Conservation (phyloP, 2,888 invertebrate species). For the Nemapogon koenigi region DNA sequence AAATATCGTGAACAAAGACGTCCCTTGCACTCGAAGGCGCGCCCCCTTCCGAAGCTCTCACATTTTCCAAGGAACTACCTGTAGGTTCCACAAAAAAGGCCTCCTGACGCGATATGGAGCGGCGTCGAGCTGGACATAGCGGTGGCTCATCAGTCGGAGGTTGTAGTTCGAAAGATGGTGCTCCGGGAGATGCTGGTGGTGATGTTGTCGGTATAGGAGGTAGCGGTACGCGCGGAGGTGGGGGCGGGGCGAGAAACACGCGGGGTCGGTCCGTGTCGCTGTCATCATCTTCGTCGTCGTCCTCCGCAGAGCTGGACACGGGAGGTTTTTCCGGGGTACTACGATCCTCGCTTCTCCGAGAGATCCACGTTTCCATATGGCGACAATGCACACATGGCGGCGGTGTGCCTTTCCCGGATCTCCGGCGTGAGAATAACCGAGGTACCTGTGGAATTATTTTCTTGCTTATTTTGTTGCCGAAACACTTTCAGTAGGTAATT, state of each 20-base stretch:
- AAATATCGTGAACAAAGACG: constrained; percentile 71
- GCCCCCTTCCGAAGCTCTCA: constrained; percentile 59
- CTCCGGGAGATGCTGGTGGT: constrained; percentile 60
- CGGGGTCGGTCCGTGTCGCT: constrained; percentile 51
- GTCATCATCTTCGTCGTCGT: constrained; percentile 57
- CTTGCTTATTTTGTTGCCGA: not conserved
- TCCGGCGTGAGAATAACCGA: constrained; percentile 68
- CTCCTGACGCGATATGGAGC: constrained; percentile 82
- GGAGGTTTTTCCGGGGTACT: constrained; percentile 41
- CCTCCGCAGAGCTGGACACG: constrained; percentile 49
- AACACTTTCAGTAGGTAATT: not conserved
- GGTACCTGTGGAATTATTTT: constrained; percentile 57
- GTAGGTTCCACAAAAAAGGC: constrained; percentile 81
- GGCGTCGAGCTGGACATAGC: constrained; percentile 62
- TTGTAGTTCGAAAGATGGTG: constrained; percentile 65
- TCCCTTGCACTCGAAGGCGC: constrained; percentile 33
- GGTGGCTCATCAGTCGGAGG: constrained; percentile 54
- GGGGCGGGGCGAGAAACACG: constrained; percentile 67
- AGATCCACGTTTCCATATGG: constrained; percentile 77
- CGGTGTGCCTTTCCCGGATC: constrained; percentile 70
- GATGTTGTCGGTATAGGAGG: constrained; percentile 42
- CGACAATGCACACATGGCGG: constrained; percentile 80
- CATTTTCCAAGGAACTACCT: constrained; percentile 74
- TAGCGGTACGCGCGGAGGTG: constrained; percentile 43
- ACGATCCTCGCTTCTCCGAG: constrained; percentile 52